Evolutionary conservation across 2,113 vertebrate genomes (phyloP).

Genomic region (Vidua macroura): DNA sequence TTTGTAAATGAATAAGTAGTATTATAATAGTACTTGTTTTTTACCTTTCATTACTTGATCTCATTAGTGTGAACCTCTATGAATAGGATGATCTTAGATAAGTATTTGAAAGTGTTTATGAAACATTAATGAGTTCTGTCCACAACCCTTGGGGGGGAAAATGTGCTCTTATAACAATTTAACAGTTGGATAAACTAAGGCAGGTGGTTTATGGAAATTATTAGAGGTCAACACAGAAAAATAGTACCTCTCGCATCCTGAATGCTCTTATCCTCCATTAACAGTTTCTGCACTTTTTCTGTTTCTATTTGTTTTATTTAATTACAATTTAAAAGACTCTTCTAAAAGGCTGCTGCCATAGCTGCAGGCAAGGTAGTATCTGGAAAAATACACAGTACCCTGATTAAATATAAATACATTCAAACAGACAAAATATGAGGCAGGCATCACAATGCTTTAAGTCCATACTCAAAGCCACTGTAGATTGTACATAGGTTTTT

Average conservation of each 20-base stretch:
- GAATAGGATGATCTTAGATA: conserved; percentile 1
- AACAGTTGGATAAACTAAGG: conserved; percentile 32
- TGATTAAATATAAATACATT: conserved; percentile 44
- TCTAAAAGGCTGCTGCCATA: neutral
- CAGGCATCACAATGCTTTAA: neutral
- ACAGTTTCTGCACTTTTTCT: neutral
- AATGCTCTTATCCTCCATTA: neutral
- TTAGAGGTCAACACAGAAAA: neutral
- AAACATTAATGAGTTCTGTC: conserved; percentile 34
- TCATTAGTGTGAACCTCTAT: conserved; percentile 1
- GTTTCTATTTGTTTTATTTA: conserved; percentile 17
- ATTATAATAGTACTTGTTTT: neutral
- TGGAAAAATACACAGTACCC: neutral
- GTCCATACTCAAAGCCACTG: neutral
- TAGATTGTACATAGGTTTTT: neutral
- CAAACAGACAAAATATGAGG: neutral
- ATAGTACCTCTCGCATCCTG: neutral
- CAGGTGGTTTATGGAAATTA: conserved; percentile 24
- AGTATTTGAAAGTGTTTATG: conserved; percentile 32
- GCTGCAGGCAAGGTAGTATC: conserved; percentile 4
- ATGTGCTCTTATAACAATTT: neutral
- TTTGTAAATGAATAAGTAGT: neutral
- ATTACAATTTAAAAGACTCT: neutral
- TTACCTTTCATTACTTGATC: neutral
- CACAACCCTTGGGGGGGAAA: neutral